Base-by-base conservation (phyloP, 2,888 invertebrate genomes). In the Peribatodes rhomboidaria region DNA sequence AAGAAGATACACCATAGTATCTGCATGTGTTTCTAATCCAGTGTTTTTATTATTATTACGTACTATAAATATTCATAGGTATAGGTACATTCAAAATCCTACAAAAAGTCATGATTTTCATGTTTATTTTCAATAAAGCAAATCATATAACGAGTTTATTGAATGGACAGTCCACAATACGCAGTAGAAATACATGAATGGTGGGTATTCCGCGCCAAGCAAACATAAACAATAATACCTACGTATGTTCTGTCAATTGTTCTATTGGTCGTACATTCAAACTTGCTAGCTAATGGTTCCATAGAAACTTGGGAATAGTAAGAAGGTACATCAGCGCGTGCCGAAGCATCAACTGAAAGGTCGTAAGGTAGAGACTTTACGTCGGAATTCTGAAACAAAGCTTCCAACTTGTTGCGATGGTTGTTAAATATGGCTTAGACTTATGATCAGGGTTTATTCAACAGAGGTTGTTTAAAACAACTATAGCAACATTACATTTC, bases 241-340 rank as follows among this genome's bases (percentile, higher is more conserved):
- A 54, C 50, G 27, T 54, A 41, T 41, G 39, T 53, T 49, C 58
- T 59, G 54, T 49, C 63, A 59, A 59, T 54, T 59, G 64, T 64
- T 64, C 58, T 42, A 35, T 35, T 58, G 41, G 49, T 39, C 41
- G 20, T 49, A 56, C 49, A 37, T 37, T 33, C 62, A 27, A 44
- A 14, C 50, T 27, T 20, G 37, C 18, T 14, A 16, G 57, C 62
- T 63, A 64, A 64, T 64, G 50, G 47, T 49, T 50, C 64, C 59
- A 64, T 64, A 59, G 59, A 59, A 64, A 50, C 46, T 47, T 47
- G 47, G 11, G 54, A 35, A 50, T 33, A 33, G 20, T 44, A 22
- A 18, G 46, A 10, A 31, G 11, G 44, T 54, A 37, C 53, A 18
- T 47, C 31, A 49, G 31, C 61, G 49, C 54, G 55, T 61, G 61